Conservation (phyloP, 2,888 invertebrate genomes). For the Hyposoter dolosus region DNA sequence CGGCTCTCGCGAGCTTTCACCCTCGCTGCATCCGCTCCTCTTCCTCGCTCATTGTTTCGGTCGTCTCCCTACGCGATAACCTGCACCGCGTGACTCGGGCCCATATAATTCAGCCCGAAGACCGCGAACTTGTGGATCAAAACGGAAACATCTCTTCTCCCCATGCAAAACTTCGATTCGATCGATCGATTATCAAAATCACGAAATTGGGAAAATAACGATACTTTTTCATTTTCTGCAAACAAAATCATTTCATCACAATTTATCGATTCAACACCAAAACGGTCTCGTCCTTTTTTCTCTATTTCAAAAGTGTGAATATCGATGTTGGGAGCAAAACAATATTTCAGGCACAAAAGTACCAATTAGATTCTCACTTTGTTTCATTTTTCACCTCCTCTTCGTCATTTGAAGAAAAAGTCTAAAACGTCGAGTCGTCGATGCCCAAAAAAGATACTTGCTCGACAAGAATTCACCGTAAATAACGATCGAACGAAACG, state of each 20-base stretch:
- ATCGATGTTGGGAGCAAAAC: not conserved
- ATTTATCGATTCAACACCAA: too few relatives aligned
- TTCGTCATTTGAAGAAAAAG: not conserved
- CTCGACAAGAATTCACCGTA: slow-evolving; percentile 25
- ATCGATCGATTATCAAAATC: not conserved
- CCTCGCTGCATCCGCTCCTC: not conserved
- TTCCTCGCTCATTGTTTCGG: not conserved
- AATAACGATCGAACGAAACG: slow-evolving; percentile 30
- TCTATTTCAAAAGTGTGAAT: not conserved
- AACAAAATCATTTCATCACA: too few relatives aligned
- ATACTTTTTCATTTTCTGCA: too few relatives aligned
- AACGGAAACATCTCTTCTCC: not conserved
- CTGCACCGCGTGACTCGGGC: slow-evolving; percentile 12
- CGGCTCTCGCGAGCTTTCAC: slow-evolving; percentile 65
- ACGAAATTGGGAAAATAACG: not conserved
- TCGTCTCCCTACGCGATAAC: not conserved
- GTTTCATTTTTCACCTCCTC: not conserved
- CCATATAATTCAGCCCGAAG: not conserved
- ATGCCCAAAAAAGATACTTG: slow-evolving; percentile 42
- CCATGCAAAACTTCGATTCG: too few relatives aligned
- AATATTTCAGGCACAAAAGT: not conserved
- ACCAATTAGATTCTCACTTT: not conserved
- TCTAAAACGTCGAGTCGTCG: slow-evolving; percentile 3
- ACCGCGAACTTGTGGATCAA: slow-evolving; percentile 1
- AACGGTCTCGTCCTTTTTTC: not conserved